These are phyloP conservation scores for Bambusicola thoracicus DNA, from an alignment of 2,113 vertebrate species.

Conservation along the genomic window DNA sequence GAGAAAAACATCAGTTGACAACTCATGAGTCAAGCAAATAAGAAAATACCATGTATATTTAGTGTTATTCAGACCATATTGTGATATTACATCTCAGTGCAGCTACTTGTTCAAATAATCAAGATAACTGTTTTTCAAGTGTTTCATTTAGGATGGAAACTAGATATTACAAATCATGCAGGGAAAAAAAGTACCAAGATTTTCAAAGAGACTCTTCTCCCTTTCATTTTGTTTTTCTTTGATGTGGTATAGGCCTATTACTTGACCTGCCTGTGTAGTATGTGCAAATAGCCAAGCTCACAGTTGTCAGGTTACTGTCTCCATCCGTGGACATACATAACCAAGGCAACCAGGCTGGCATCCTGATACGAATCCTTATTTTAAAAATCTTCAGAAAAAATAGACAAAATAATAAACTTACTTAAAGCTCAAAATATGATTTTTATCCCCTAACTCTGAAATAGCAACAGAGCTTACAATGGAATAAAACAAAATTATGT, in stretches of 20 bases:
- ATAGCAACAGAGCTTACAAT: background rate
- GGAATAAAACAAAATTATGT: background rate
- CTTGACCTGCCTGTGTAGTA: background rate
- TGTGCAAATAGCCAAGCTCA: background rate
- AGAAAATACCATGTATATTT: background rate
- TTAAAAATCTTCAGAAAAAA: background rate
- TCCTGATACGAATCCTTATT: background rate
- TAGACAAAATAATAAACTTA: background rate
- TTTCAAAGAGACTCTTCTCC: background rate
- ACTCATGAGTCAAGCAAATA: background rate
- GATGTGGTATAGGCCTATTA: background rate
- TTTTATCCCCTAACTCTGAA: background rate
- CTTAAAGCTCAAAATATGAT: background rate
- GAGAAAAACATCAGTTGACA: background rate
- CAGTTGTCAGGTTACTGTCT: background rate
- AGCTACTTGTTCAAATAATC: background rate
- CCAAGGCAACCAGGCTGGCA: background rate
- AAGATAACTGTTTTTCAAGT: background rate
- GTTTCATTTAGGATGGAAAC: background rate
- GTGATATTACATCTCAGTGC: background rate
- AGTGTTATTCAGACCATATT: background rate
- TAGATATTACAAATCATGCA: background rate
- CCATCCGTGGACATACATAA: rapidly evolving
- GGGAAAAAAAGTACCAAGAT: background rate
- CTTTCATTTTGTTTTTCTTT: background rate